Percentiles rank a stretch among this genome's conserved stretches.
Conservation (phyloP, 2,113 vertebrate species). For the Mustelus asterias region DNA sequence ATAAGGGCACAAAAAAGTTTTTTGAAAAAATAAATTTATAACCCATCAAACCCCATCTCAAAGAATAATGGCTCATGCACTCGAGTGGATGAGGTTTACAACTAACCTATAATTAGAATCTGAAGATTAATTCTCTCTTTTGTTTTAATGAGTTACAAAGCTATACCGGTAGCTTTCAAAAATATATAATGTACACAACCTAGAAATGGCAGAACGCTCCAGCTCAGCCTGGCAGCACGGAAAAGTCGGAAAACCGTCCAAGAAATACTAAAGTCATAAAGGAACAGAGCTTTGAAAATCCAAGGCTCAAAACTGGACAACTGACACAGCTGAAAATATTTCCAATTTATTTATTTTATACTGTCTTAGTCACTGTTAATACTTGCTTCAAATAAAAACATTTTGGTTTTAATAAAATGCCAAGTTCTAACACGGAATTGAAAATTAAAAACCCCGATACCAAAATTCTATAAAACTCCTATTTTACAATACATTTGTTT, state of each 20-base stretch:
- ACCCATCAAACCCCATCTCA: slow-evolving; percentile 61
- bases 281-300: not conserved
- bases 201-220: not conserved
- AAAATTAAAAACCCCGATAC: not conserved
- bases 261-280: not conserved
- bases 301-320: not conserved
- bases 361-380: not conserved
- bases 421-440: not conserved
- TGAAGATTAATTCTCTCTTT: slow-evolving; percentile 7
- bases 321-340: not conserved
- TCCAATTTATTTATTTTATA: not conserved
- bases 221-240: not conserved
- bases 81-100: slow-evolving; percentile 1
- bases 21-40: slow-evolving; percentile 83
- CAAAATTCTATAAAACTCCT: not conserved
- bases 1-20: slow-evolving; percentile 70
- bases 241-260: not conserved
- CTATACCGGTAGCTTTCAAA: not conserved
- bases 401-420: not conserved
- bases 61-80: not conserved
- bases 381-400: not conserved
- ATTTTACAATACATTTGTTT: not conserved
- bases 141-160: slow-evolving; percentile 23
- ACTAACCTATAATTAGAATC: slow-evolving; percentile 2
- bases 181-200: not conserved